phyloP scores from a whole-genome alignment of 1,140 invertebrate genomes.

The Matsumurasca onukii region DNA sequence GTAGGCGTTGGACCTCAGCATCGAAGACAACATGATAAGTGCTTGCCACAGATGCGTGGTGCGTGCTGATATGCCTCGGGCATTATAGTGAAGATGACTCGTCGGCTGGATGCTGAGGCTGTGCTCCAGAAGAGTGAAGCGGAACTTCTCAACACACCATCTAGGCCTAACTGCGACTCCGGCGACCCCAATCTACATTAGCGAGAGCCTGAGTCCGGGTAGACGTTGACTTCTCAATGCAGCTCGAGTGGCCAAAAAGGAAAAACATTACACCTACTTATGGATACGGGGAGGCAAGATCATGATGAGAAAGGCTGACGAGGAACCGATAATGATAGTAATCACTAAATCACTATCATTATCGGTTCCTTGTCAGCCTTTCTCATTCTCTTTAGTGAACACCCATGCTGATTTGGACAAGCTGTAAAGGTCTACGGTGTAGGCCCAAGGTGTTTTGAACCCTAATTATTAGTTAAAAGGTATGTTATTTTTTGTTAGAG shows the following conservation, averaged over 20 bases:
- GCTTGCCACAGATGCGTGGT: not conserved
- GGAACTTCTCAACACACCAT: constrained; percentile 2
- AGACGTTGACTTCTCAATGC: not conserved
- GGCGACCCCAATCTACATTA: not conserved
- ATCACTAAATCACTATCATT: too few species aligned
- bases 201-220: not conserved
- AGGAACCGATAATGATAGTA: too few species aligned
- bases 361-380: too few species aligned
- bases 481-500: too few species aligned
- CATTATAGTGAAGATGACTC: constrained; percentile 11
- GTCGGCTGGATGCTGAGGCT: constrained; percentile 6
- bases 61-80: not conserved
- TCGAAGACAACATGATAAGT: constrained; percentile 14
- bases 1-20: not conserved
- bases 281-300: not conserved
- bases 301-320: not conserved
- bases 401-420: too few species aligned
- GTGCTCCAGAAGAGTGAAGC: constrained; percentile 22
- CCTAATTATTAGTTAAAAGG: not conserved
- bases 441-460: too few species aligned
- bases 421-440: too few species aligned
- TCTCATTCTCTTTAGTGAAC: too few species aligned
- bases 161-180: constrained; percentile 5
- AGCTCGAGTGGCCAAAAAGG: too few species aligned
- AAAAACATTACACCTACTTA: too few species aligned